phyloP scores from a whole-genome alignment of 2,888 invertebrate genomes.

The Ypsolopha sequella region DNA sequence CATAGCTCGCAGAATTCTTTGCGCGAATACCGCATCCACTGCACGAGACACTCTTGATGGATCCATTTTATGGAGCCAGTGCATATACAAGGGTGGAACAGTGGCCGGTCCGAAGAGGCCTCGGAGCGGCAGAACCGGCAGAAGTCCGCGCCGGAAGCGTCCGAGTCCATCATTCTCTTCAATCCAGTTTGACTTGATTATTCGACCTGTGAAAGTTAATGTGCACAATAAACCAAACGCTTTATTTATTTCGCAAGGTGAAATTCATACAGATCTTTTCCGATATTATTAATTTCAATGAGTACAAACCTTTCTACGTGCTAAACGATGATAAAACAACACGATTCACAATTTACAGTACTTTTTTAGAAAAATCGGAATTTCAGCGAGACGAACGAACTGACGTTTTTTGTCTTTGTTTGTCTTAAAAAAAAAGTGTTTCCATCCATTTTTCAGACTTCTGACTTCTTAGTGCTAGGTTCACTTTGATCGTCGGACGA shows the following conservation, averaged over 20 bases:
- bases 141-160: constrained; percentile 82
- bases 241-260: too few species aligned
- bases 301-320: neutral
- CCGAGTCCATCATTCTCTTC: constrained; percentile 59
- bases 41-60: constrained; percentile 97
- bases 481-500: too few species aligned
- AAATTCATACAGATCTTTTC: neutral
- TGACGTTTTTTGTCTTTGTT: constrained; percentile 27
- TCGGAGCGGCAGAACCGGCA: constrained; percentile 98
- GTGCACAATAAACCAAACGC: neutral
- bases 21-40: constrained; percentile 99
- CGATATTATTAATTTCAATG: neutral
- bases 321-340: neutral
- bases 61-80: constrained; percentile 99
- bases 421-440: constrained; percentile 13
- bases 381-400: constrained; percentile 11
- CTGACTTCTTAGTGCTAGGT: too few species aligned
- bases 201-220: constrained; percentile 41
- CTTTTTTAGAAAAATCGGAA: constrained; percentile 29
- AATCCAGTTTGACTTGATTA: constrained; percentile 56
- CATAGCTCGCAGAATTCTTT: constrained; percentile 99
- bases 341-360: constrained; percentile 15
- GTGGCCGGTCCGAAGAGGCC: constrained; percentile 89
- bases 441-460: neutral
- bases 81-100: constrained; percentile 99